Evolutionary conservation across 2,888 invertebrate species (phyloP), one percentile per base, ranked within the genome.

Genomic region (Tetragonisca angustula): DNA sequence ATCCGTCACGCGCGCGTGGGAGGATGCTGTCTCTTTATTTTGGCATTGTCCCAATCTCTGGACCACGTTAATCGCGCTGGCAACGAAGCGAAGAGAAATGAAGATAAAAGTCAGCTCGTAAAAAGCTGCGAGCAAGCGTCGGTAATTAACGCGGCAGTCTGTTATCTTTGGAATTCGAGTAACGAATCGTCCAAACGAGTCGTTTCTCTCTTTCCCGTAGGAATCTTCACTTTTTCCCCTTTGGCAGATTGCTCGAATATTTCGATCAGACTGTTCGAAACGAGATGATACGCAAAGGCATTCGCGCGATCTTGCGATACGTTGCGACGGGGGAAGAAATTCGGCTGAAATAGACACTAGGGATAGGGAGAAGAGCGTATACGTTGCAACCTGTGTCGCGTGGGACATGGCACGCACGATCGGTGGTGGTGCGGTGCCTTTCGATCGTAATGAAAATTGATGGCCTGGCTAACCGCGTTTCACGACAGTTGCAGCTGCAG

Each of bases 391-490:
- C 75, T 73, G 80, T 54, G 52, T 21, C 52, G 72, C 62, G 68
- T 50, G 68, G 73, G 64, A 56, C 70, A 74, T 43, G 49, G 65
- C 61, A 6, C 19, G 59, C 52, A 73, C 36, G 36, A 67, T 74
- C 84, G 86, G 67, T 67, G 77, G 67, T 49, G 50, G 4, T 56
- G 56, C n/a, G 43, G 13, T 76, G 79, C 78, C 82, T 89, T 85
- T 83, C 88, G 85, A 86, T 82, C 87, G 87, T 90, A 90, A 90
- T 90, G 90, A 89, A 90, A 89, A 90, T 90, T 90, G 89, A 90
- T 90, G 88, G 88, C 68, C 80, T 65, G 85, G 76, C 70, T 86
- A 90, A 88, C 87, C 84, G 89, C 86, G 86, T 90, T 90, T 87
- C 86, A 82, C 86, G 85, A 82, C 84, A 78, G 81, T 85, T 67